Conservation (phyloP, 1,140 invertebrate species). For the Stratiolaelaps scimitus region DNA sequence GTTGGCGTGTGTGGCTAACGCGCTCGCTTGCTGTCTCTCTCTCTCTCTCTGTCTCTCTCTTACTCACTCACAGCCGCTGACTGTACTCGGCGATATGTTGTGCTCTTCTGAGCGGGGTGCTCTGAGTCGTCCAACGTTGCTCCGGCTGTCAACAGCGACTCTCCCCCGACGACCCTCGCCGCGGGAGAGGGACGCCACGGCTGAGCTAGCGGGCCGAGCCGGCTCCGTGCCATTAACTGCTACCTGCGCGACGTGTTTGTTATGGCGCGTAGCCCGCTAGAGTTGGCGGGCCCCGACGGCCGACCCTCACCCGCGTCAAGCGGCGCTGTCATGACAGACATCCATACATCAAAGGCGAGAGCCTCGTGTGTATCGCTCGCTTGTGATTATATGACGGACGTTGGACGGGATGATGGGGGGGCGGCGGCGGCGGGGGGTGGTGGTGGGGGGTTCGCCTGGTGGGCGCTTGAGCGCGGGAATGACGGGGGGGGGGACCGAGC, state of each 20-base stretch:
- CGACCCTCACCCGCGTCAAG: constrained; percentile 21
- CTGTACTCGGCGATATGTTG: constrained; percentile 25
- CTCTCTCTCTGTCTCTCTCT: no score
- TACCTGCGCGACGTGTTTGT: constrained; percentile 23
- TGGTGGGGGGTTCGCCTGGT: no score
- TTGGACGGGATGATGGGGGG: constrained; percentile 16
- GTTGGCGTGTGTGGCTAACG: background rate
- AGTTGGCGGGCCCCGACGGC: background rate
- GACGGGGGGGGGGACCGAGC: no score
- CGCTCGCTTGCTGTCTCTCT: no score
- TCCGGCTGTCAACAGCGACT: constrained; percentile 27
- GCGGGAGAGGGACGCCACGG: background rate
- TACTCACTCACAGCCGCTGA: background rate
- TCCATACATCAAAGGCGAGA: constrained; percentile 28
- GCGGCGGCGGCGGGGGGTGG: background rate
- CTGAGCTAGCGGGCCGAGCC: constrained; percentile 3
- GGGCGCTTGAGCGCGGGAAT: no score
- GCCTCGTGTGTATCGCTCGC: constrained; percentile 28
- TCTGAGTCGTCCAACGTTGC: constrained; percentile 23
- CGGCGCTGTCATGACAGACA: constrained; percentile 28
- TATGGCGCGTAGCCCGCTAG: constrained; percentile 16
- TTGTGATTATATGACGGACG: constrained; percentile 29
- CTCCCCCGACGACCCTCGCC: constrained; percentile 7
- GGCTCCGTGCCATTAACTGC: constrained; percentile 19
- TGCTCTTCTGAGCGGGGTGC: constrained; percentile 17